Conservation (phyloP, 2,888 invertebrate genomes). For the Drosophila algonquin region DNA sequence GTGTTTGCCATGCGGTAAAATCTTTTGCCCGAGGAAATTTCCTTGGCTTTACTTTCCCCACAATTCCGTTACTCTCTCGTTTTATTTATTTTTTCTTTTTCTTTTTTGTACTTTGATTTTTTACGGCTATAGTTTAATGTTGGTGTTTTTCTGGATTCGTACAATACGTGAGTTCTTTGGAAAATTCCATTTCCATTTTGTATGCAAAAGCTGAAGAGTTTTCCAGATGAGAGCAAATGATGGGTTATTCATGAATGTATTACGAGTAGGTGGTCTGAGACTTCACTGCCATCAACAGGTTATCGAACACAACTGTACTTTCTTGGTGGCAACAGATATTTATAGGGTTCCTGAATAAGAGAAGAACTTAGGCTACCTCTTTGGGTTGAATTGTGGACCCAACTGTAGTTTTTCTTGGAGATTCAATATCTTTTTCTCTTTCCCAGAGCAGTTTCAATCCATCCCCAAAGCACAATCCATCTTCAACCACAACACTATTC, state of each 20-base stretch:
- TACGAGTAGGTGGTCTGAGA: not conserved
- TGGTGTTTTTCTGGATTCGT: conserved; percentile 23
- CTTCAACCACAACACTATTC: conserved; percentile 4
- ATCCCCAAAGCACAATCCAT: not conserved
- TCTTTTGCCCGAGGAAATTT: conserved; percentile 24
- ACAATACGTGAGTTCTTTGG: conserved; percentile 52
- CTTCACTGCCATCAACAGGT: not conserved
- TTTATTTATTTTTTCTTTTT: not conserved
- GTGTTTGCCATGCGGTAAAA: conserved; percentile 57
- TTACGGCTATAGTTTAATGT: conserved; percentile 61
- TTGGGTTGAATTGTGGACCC: too few species aligned
- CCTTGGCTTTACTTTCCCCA: conserved; percentile 14
- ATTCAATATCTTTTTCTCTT: too few species aligned
- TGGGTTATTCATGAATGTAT: not conserved
- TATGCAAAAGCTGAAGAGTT: not conserved
- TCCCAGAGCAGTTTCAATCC: too few species aligned
- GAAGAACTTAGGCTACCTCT: too few species aligned
- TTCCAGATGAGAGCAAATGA: not conserved
- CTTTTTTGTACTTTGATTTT: conserved; percentile 57
- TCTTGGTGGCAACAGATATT: too few species aligned
- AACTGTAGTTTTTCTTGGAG: too few species aligned
- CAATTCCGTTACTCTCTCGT: not conserved
- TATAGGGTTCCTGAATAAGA: too few species aligned
- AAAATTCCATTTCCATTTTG: not conserved
- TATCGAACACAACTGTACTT: not conserved